Percentiles rank a stretch among this genome's conserved stretches.
Evolutionary conservation across 2,113 vertebrate species (phyloP).

Genomic region (Tursiops truncatus): DNA sequence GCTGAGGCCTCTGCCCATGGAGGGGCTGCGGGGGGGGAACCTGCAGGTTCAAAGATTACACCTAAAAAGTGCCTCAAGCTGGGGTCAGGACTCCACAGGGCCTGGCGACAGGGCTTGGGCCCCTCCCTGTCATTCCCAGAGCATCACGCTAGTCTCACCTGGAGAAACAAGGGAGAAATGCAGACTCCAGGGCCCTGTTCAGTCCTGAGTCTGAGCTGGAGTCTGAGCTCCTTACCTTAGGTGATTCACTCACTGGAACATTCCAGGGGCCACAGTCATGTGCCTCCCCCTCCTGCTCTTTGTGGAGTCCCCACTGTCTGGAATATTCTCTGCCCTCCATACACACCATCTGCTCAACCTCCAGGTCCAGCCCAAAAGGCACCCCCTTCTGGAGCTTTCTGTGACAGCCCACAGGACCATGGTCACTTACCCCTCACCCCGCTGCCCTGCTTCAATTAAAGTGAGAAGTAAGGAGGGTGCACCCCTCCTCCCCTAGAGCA

Average conservation of each 20-base stretch:
- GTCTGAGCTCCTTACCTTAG: neutral
- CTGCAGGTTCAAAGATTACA: fast-evolving
- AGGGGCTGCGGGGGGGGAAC: neutral
- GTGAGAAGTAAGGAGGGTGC: neutral
- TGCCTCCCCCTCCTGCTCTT: neutral
- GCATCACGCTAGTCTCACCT: fast-evolving
- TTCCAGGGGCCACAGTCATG: neutral
- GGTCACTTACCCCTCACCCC: fast-evolving
- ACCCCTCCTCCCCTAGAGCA: neutral
- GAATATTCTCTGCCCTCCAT: neutral
- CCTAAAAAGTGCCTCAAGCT: fast-evolving
- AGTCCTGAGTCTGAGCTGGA: neutral
- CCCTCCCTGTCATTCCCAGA: fast-evolving
- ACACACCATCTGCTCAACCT: neutral
- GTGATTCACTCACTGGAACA: fast-evolving
- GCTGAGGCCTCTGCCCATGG: fast-evolving
- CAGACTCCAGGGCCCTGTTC: neutral
- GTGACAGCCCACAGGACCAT: neutral
- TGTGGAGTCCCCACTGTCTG: too few relatives aligned
- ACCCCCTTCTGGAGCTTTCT: neutral
- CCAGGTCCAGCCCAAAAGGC: neutral
- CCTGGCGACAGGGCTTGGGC: neutral
- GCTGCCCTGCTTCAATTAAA: neutral
- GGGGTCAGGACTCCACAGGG: fast-evolving
- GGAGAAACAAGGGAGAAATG: neutral